These are phyloP conservation scores for Toxostoma redivivum DNA, from an alignment of 2,113 vertebrate genomes.

Conservation along the genomic window DNA sequence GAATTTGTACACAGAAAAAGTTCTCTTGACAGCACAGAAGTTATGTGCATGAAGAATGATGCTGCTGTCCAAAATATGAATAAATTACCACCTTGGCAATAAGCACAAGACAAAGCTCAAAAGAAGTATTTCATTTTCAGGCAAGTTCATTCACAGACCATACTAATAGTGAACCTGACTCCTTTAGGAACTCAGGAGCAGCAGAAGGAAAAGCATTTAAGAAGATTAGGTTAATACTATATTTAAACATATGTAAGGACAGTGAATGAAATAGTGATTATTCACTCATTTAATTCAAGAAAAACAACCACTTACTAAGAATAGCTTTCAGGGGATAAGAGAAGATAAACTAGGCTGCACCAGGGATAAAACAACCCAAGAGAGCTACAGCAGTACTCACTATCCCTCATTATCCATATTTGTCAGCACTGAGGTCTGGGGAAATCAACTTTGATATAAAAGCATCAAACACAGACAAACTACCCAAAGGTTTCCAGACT, in stretches of 20 bases:
- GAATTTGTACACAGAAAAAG: background rate
- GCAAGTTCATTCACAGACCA: conserved; percentile 10
- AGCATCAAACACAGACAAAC: background rate
- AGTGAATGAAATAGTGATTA: conserved; percentile 50
- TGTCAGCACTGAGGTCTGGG: background rate
- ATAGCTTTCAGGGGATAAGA: conserved; percentile 26
- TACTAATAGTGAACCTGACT: background rate
- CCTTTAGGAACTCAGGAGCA: conserved; percentile 4
- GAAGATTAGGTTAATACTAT: conserved; percentile 54
- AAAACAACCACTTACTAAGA: conserved; percentile 30
- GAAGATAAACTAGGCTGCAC: conserved; percentile 9
- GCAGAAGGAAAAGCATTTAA: conserved; percentile 43
- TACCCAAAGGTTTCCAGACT: background rate
- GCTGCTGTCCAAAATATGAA: background rate
- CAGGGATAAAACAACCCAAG: background rate
- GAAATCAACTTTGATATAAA: background rate
- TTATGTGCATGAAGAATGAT: background rate
- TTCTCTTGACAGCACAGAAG: background rate
- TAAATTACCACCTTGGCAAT: background rate
- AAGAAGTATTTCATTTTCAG: background rate
- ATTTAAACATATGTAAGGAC: conserved; percentile 63
- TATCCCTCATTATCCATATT: background rate
- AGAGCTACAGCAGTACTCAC: background rate
- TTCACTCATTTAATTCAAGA: background rate
- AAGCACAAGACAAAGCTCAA: background rate